Evolutionary conservation across 2,797 vertebrate genomes (phyloP), one percentile per base, ranked within the genome.

Genomic region (Onychomys arenicola): DNA sequence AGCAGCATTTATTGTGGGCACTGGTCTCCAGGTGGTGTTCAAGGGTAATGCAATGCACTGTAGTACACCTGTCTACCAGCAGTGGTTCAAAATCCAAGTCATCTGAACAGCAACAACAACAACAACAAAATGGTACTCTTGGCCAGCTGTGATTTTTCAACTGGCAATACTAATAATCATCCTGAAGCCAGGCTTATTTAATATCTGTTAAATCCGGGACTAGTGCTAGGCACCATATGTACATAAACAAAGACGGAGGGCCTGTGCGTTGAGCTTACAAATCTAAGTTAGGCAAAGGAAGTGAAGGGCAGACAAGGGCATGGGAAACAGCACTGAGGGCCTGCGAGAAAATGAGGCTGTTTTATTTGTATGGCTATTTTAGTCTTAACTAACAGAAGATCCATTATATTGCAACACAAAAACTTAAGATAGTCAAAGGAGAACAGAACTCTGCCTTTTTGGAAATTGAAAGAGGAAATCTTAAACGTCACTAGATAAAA

Each of bases 181-280:
- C 90, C 92, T 73, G 21, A 95, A 96, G 97, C 95, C 85, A 92
- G 92, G 88, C 95, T 94, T 97, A 92, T 95, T 97, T 97, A 96
- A 91, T 96, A 93, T 92, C 94, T 90, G 76, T 95, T 91, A 94
- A 96, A 94, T 86, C 92, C 76, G 76, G 96, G 89, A 89, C 89
- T 29, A 83, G 75, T 57, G 83, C 91, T 32, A 94, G 81, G 81
- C 84, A 80, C 84, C 32, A 19, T 91, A 6, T 95, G 83, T 86
- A 96, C 92, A 95, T 88, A 98, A 97, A 97, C 92, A 92, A 90
- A 81, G 87, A 94, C 40, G 11, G 29, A 85, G 89, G 21, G 77
- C 57, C 84, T 94, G 14, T 86, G 96, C 11, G 0, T 88, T 65
- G 89, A n/a, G 95, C 77, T 95, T 96, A 57, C 87, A 97, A 71